Evolutionary conservation across 37 sponge, comb jelly and placozoan genomes (phyloP), one percentile per base, ranked within the genome.

Genomic region (Chondrilla cf. caribensis): DNA sequence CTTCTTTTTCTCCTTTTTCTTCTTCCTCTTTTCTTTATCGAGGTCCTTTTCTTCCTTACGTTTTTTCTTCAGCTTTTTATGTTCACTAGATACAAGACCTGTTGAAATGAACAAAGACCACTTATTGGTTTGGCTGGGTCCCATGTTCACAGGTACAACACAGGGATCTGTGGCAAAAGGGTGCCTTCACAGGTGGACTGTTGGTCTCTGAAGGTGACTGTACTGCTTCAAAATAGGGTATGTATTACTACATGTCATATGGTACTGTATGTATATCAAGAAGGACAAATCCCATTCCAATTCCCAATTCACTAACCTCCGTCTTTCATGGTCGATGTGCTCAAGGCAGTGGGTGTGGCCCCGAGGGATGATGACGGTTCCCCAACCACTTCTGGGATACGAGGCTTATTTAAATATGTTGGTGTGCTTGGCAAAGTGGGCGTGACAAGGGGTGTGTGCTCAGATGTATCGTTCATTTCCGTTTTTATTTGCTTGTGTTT

Each of bases 21-120:
- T 84, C 76, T 40, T 86, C 79, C 81, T 91, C 82, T 87, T 87
- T 65, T 87, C 86, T 39, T 90, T 85, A 0, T 90, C 90, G 32
- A 72, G 80, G 29, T 86, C 60, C 26, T 83, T 73, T 70, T 72
- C 82, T 64, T 86, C 77, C 64, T 90, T 81, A 19, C 87, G 81
- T 60, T 84, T 90, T 54, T 85, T 72, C 40, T 73, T 81, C 58
- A 84, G 80, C 72, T 88, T 81, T 67, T 89, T 62, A 80, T 31
- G 76, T 40, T 73, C 41, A 37, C 77, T 77, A 2, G 40, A 22
- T 7, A n/a, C 64, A n/a, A 62, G 64, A 11, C 51, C 51, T 47
- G 51, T 47, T 14, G 51, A 11, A n/a, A n/a, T n/a, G n/a, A n/a
- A n/a, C n/a, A n/a, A n/a, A n/a, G n/a, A n/a, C n/a, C n/a, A n/a